A percentile compares a stretch with the other conserved stretches of the same genome.
Conservation (phyloP, 1,140 invertebrate species). For the Lepidostoma basale region DNA sequence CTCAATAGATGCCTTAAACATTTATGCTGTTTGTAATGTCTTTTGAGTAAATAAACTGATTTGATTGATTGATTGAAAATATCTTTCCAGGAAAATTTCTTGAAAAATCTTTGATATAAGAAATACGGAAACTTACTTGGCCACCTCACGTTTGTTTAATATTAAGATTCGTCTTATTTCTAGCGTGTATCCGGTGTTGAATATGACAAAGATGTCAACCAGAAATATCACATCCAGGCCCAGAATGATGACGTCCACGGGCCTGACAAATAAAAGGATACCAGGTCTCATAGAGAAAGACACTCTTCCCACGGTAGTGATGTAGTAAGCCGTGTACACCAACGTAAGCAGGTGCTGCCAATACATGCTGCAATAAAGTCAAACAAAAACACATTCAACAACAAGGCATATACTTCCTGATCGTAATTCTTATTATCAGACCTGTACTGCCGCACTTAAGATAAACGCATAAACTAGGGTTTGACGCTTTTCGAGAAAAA, state of each 20-base stretch:
- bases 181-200: slow-evolving; percentile 8
- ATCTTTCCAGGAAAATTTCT: no score
- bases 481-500: no score
- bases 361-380: neutral
- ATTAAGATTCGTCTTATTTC: neutral
- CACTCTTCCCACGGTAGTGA: neutral
- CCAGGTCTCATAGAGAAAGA: neutral
- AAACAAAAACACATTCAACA: neutral
- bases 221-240: slow-evolving; percentile 17
- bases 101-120: no score
- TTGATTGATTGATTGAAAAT: no score
- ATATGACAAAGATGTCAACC: slow-evolving; percentile 6
- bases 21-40: no score
- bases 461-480: no score
- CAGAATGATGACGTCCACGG: neutral
- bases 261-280: neutral
- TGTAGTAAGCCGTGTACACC: neutral
- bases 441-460: no score
- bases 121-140: slow-evolving; percentile 1
- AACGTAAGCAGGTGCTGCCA: slow-evolving; percentile 2
- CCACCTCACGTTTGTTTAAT: slow-evolving; percentile 20
- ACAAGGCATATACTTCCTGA: no score
- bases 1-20: no score
- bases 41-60: no score
- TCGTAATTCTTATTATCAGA: no score